Percentiles rank a stretch among this genome's conserved stretches.
These are phyloP conservation scores for Drosophila borealis DNA, from an alignment of 2,888 invertebrate species.

Conservation along the genomic window DNA sequence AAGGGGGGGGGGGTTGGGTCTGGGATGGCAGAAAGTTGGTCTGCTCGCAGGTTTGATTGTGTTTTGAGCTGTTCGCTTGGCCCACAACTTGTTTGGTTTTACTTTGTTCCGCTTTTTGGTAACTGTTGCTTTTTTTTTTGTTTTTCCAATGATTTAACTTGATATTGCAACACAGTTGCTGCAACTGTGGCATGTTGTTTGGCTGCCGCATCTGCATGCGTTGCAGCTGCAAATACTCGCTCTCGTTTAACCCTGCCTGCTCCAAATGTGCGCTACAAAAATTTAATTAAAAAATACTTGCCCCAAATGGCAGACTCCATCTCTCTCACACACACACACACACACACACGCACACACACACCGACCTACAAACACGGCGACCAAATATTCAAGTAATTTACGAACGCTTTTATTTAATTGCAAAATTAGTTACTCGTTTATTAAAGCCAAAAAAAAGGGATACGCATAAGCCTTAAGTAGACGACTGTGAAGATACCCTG, in stretches of 20 bases:
- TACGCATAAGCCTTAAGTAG: background rate
- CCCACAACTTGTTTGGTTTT: background rate
- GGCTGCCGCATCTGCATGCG: slow-evolving; percentile 4
- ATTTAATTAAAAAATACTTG: slow-evolving; percentile 77
- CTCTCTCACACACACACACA: slow-evolving; percentile 14
- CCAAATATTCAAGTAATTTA: slow-evolving; percentile 69
- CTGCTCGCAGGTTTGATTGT: slow-evolving; percentile 46
- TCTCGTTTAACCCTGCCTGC: slow-evolving; percentile 30
- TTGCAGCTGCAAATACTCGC: slow-evolving; percentile 1
- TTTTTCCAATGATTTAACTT: slow-evolving; percentile 40
- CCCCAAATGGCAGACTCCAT: slow-evolving; percentile 58
- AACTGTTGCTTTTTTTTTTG: slow-evolving; percentile 13
- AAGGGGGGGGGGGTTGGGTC: background rate
- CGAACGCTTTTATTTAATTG: slow-evolving; percentile 66
- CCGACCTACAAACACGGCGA: slow-evolving; percentile 8
- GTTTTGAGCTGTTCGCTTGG: background rate
- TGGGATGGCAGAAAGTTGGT: slow-evolving; percentile 21
- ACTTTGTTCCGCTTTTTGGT: slow-evolving; percentile 9
- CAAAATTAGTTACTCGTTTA: slow-evolving; percentile 65
- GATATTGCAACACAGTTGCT: slow-evolving; percentile 26
- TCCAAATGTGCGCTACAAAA: slow-evolving; percentile 48
- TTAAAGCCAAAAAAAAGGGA: slow-evolving; percentile 9
- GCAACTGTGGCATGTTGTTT: slow-evolving; percentile 18
- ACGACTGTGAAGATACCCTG: slow-evolving; percentile 14
- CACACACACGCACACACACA: slow-evolving; percentile 7